Evolutionary conservation across 2,797 vertebrate species (phyloP), one percentile per base, ranked within the genome.

Genomic region (Xiphophorus birchmanni): DNA sequence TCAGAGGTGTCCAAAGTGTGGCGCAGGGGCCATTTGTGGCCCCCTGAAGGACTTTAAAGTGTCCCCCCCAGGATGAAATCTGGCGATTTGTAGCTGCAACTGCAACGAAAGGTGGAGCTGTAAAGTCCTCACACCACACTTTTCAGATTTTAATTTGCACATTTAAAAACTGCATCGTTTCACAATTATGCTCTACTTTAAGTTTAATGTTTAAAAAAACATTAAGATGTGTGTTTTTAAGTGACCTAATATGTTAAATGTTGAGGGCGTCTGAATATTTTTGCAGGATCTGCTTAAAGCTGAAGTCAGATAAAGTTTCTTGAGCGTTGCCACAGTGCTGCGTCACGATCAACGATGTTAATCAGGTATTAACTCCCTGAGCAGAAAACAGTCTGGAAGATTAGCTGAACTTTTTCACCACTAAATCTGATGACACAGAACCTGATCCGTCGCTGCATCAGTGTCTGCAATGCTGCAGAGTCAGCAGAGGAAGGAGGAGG

Each of bases 291-390:
- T n/a, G 67, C 6, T 44, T 44, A 12, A n/a, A 44, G 67, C 2
- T 32, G 29, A 65, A 21, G 35, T 65, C 40, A 69, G 23, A 21
- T 40, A 23, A 69, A 26, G 63, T 67, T 67, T 23, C 17, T 13
- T 67, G 17, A 40, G 15, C 3, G 15, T 15, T 45, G 13, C 12
- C 42, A 44, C 13, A 76, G 11, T 87, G 92, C 92, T 92, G 91
- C 32, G 90, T 94, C 92, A 93, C 82, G 80, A 76, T 87, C 23
- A 52, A 52, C 1, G 52, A 92, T 67, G 32, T 79, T 18, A 79
- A 65, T 80, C 42, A 54, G 5, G 17, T 11, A 17, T 37, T 54
- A 23, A 58, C 23, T 29, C 50, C 3, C 5, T 60, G 37, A 40
- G 48, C 10, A 29, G 42, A 63, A 44, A 52, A 37, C 5, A 29